Percentiles rank a stretch among this genome's conserved stretches.
These are phyloP conservation scores for Mungos mungo DNA, from an alignment of 2,113 vertebrate genomes.

Conservation along the genomic window DNA sequence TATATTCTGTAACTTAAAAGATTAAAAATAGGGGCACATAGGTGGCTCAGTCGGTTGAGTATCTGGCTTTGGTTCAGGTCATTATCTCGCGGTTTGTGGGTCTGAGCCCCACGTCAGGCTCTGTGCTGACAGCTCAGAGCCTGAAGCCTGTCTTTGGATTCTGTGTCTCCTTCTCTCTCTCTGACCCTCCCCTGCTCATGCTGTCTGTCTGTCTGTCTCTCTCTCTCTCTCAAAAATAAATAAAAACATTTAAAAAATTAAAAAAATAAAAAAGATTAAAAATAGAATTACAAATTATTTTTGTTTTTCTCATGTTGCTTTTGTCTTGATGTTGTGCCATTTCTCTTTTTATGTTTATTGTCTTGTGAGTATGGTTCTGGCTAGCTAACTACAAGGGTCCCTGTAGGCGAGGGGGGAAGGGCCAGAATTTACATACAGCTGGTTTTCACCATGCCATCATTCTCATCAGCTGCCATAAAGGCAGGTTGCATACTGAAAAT, in stretches of 20 bases:
- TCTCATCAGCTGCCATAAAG: background rate
- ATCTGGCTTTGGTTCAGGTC: too few species aligned
- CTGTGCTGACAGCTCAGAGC: too few species aligned
- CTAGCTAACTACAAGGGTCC: background rate
- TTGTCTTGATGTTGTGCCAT: background rate
- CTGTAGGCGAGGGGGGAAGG: background rate
- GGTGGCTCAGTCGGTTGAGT: too few species aligned
- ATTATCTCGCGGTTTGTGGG: too few species aligned
- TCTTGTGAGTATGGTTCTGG: background rate
- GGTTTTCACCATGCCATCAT: background rate
- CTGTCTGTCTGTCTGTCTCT: too few species aligned
- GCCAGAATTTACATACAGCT: background rate
- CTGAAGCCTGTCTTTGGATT: too few species aligned
- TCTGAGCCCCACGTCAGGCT: too few species aligned
- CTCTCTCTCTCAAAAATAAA: too few species aligned
- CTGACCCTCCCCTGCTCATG: too few species aligned
- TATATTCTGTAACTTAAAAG: background rate
- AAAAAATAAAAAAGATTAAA: background rate
- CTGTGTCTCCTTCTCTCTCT: too few species aligned
- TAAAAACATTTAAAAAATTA: too few species aligned
- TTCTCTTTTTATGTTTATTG: background rate
- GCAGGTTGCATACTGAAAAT: background rate
- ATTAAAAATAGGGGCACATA: background rate
- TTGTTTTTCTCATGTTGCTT: background rate
- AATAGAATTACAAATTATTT: constrained; percentile 1